These are phyloP conservation scores for Serinus canaria DNA, from an alignment of 2,113 vertebrate genomes.

Conservation along the genomic window DNA sequence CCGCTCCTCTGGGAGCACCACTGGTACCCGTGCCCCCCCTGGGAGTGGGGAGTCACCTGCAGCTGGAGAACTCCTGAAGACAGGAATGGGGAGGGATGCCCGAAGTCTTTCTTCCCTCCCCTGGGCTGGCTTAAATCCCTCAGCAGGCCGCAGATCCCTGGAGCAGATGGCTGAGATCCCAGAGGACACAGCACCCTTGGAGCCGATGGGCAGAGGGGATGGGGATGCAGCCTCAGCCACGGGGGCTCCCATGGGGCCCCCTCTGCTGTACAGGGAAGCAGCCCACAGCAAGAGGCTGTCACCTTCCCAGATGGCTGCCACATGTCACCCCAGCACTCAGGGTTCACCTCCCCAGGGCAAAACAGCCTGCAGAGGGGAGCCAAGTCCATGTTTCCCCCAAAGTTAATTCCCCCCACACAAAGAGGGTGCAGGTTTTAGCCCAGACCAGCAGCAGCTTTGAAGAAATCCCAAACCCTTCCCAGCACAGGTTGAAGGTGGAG, in stretches of 20 bases:
- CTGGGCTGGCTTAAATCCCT: neutral
- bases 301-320: neutral
- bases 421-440: neutral
- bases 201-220: rapidly evolving
- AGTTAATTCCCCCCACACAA: neutral
- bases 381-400: rapidly evolving
- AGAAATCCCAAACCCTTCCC: neutral
- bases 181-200: rapidly evolving
- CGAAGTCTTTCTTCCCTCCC: neutral
- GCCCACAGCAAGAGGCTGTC: neutral
- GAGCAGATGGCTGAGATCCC: neutral
- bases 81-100: neutral
- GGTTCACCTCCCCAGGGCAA: rapidly evolving
- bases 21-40: rapidly evolving
- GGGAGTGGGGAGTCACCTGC: neutral
- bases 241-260: rapidly evolving
- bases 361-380: neutral
- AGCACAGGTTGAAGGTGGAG: neutral
- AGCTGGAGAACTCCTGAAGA: neutral
- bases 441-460: neutral
- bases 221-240: rapidly evolving
- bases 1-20: no score
- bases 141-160: rapidly evolving
- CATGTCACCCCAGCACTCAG: rapidly evolving
- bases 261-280: neutral